Conservation (phyloP, 1,140 invertebrate species). For the Yoshiicerus persimilis region DNA sequence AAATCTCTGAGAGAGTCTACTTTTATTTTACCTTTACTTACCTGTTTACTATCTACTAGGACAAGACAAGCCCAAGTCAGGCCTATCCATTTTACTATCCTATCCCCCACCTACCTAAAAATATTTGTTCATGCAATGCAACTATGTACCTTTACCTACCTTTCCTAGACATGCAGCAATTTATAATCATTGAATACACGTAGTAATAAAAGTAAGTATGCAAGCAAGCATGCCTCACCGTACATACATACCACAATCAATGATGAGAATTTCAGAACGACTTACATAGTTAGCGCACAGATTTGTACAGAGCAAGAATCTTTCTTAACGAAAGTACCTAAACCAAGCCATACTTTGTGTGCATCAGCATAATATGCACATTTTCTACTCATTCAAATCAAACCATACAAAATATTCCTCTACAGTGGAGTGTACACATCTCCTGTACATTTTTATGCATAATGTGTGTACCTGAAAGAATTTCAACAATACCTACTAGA, state of each 20-base stretch:
- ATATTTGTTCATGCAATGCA: background rate
- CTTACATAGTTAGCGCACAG: background rate
- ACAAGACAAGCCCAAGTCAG: background rate
- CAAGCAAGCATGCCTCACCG: background rate
- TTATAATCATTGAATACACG: background rate
- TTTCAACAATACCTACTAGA: background rate
- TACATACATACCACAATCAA: background rate
- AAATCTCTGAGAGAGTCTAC: slow-evolving; percentile 8
- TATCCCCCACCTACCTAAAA: background rate
- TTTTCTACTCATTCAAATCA: background rate
- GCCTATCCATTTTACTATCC: background rate
- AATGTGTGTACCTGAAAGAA: background rate
- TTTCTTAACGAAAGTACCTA: background rate
- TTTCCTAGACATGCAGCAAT: background rate
- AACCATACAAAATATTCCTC: too few species aligned
- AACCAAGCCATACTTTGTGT: background rate
- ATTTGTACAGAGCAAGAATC: too few species aligned
- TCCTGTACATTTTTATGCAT: background rate
- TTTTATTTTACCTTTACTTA: background rate
- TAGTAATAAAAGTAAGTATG: background rate
- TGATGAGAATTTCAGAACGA: background rate
- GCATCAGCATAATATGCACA: background rate
- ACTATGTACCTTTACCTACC: background rate
- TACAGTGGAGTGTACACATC: background rate
- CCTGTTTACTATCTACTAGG: background rate